phyloP scores from a whole-genome alignment of 2,113 vertebrate genomes.

The Ciconia boyciana region DNA sequence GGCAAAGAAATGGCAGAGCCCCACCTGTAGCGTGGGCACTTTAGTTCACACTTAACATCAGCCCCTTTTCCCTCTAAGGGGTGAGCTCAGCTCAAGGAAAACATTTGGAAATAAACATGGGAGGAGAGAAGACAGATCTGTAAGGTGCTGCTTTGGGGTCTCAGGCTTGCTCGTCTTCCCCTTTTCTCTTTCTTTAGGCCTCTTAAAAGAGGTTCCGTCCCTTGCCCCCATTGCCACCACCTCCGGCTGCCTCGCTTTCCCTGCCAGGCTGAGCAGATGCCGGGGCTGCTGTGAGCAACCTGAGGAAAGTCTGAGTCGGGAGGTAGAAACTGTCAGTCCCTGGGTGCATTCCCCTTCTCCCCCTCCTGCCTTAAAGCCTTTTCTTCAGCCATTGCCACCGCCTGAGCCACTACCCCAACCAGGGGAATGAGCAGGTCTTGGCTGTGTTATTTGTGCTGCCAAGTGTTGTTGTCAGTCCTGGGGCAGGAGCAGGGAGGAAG shows the following conservation, averaged over 20 bases:
- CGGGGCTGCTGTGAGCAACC: background rate
- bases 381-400: background rate
- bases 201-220: background rate
- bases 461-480: background rate
- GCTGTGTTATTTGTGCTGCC: background rate
- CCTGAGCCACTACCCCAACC: background rate
- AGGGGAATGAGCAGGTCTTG: background rate
- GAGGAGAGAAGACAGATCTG: background rate
- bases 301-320: background rate
- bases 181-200: background rate
- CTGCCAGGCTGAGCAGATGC: background rate
- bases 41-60: background rate
- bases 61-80: background rate
- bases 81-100: background rate
- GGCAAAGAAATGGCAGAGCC: background rate
- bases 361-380: background rate
- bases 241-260: background rate
- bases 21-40: background rate
- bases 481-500: background rate
- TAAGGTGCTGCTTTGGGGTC: background rate
- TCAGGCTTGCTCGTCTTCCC: background rate
- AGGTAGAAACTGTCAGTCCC: background rate
- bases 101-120: background rate
- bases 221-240: rapidly evolving
- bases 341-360: background rate